These are phyloP conservation scores for Aphrocallistes beatrix DNA, from an alignment of 37 sponge, comb jelly and placozoan genomes.

Conservation along the genomic window DNA sequence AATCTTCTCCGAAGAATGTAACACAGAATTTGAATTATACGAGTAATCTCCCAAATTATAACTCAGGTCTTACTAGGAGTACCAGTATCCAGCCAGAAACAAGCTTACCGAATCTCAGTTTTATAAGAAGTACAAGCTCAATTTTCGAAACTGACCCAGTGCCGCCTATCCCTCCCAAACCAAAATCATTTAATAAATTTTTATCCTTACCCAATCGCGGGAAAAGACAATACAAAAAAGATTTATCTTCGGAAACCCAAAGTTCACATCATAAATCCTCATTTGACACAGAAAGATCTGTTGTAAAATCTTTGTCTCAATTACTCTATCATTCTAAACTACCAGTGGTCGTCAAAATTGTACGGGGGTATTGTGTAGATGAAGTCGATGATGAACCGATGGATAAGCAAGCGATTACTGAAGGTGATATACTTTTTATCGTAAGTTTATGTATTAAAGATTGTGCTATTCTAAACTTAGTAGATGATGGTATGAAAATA, in stretches of 20 bases:
- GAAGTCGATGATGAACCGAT: not conserved
- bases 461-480: not conserved
- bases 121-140: not conserved
- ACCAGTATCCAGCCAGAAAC: not conserved
- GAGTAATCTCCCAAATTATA: not conserved
- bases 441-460: not conserved
- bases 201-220: not conserved
- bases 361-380: not conserved
- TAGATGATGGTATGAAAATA: not conserved
- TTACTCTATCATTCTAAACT: not conserved
- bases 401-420: not conserved
- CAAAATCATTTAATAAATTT: not conserved
- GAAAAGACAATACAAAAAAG: not conserved
- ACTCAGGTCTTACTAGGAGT: not conserved
- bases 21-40: not conserved
- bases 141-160: not conserved
- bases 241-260: not conserved
- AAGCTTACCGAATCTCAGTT: not conserved
- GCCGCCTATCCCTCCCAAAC: not conserved
- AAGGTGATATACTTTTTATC: not conserved
- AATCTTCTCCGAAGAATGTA: no score
- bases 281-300: no score
- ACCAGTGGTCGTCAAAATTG: not conserved
- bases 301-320: not conserved
- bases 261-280: no score